Conservation (phyloP, 1,140 invertebrate genomes). For the Brachionus asplanchnoidis region DNA sequence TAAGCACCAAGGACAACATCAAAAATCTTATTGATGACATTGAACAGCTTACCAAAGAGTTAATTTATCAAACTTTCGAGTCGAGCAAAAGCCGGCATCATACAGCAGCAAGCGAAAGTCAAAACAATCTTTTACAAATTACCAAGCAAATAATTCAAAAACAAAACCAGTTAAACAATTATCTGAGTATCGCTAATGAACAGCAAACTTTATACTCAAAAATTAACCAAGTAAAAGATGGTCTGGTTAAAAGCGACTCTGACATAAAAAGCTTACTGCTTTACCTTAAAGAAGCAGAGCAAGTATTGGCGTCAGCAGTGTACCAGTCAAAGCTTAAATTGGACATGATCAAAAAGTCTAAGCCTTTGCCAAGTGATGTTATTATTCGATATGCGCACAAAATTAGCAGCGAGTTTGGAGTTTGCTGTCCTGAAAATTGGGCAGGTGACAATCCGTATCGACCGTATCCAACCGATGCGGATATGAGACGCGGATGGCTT, state of each 20-base stretch:
- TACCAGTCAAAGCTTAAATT: slow-evolving; percentile 32
- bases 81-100: background rate
- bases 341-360: slow-evolving; percentile 21
- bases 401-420: background rate
- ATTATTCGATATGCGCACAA: slow-evolving; percentile 35
- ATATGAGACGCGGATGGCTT: slow-evolving; percentile 20
- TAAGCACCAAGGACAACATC: slow-evolving; percentile 24
- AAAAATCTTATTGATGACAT: slow-evolving; percentile 20
- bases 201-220: background rate
- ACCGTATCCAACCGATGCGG: slow-evolving; percentile 37
- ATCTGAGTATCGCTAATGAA: background rate
- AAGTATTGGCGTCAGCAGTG: slow-evolving; percentile 31
- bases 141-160: slow-evolving; percentile 33
- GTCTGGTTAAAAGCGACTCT: background rate
- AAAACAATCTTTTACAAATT: slow-evolving; percentile 22
- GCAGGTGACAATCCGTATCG: background rate
- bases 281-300: slow-evolving; percentile 37
- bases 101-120: background rate
- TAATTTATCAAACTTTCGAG: background rate
- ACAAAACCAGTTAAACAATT: slow-evolving; percentile 18
- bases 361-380: background rate
- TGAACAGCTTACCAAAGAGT: background rate
- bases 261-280: slow-evolving; percentile 20
- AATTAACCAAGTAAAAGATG: slow-evolving; percentile 23
- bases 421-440: slow-evolving; percentile 35